A percentile compares a stretch with the other conserved stretches of the same genome.
These are phyloP conservation scores for Cotesia congregata DNA, from an alignment of 2,888 invertebrate genomes.

Conservation along the genomic window DNA sequence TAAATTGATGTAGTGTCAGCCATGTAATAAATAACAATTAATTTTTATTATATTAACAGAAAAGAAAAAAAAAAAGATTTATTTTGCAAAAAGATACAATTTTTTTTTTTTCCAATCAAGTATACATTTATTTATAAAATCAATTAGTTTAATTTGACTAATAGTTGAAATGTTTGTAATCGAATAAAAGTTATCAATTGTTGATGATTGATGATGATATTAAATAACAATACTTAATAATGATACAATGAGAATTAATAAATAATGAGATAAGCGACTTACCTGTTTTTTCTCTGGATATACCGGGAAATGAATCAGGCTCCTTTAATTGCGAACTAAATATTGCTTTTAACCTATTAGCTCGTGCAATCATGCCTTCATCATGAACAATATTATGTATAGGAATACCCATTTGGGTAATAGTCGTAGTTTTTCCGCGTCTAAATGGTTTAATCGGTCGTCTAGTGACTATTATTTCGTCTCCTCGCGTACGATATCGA, in stretches of 20 bases:
- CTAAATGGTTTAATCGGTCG: conserved; percentile 50
- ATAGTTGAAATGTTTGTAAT: no score
- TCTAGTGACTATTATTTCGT: conserved; percentile 45
- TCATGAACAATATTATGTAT: conserved; percentile 55
- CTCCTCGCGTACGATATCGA: conserved; percentile 46
- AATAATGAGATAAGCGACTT: conserved; percentile 46
- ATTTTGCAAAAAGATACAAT: no score
- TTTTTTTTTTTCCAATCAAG: background rate
- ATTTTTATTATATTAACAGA: background rate
- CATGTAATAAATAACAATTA: background rate
- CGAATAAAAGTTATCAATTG: no score
- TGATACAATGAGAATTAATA: background rate
- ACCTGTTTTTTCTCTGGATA: conserved; percentile 68
- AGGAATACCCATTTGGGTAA: conserved; percentile 44
- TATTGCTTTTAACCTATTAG: conserved; percentile 67
- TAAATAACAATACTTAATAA: no score
- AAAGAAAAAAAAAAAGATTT: no score
- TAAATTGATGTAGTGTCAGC: conserved; percentile 12
- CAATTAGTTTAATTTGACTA: no score
- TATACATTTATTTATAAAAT: background rate
- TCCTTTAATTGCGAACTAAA: conserved; percentile 65
- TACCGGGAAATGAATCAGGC: conserved; percentile 64
- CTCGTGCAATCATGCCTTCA: conserved; percentile 66
- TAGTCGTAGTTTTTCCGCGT: conserved; percentile 44
- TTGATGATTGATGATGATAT: no score